Conservation (phyloP, 2,888 invertebrate genomes). For the Pollenia labialis region DNA sequence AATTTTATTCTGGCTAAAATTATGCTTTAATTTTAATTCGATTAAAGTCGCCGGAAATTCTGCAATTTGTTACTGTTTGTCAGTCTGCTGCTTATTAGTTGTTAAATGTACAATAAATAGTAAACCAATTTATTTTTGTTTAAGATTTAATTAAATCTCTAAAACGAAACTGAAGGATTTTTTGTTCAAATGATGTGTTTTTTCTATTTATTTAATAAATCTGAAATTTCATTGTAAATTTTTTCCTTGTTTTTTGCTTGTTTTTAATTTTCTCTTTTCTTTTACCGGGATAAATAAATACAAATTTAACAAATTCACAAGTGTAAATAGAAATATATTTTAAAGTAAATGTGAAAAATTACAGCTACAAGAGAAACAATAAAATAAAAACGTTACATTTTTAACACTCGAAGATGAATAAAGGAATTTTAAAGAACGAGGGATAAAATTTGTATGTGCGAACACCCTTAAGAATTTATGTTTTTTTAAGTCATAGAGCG, state of each 20-base stretch:
- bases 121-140: not conserved
- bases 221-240: conserved; percentile 9
- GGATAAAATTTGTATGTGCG: not conserved
- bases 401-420: conserved; percentile 20
- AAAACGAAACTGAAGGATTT: not conserved
- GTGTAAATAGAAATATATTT: conserved; percentile 45
- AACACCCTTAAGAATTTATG: not conserved
- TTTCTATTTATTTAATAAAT: conserved; percentile 26
- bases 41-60: not conserved
- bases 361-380: conserved; percentile 1
- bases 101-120: not conserved
- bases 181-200: not conserved
- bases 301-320: conserved; percentile 43
- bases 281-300: not conserved
- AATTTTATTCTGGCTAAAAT: not conserved
- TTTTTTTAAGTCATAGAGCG: not conserved
- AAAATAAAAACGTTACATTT: conserved; percentile 24
- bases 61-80: not conserved
- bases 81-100: not conserved
- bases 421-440: not conserved
- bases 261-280: not conserved
- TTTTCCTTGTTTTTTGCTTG: not conserved
- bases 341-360: not conserved
- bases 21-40: not conserved
- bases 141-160: conserved; percentile 9